Evolutionary conservation across 2,888 invertebrate genomes (phyloP).

Genomic region (Rhimphoctona megacephalus): DNA sequence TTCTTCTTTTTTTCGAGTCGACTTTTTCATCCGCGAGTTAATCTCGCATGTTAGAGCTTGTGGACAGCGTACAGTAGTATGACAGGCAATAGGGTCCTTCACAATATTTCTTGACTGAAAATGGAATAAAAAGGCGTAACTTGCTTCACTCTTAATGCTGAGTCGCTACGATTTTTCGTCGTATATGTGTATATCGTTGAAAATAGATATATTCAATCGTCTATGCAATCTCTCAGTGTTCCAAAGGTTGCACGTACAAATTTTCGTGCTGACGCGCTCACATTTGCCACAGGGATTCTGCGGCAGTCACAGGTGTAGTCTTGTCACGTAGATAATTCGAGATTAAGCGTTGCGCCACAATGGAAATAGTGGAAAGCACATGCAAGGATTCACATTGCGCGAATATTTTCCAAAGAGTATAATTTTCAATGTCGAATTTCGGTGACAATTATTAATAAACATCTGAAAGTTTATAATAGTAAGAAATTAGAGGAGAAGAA

Average conservation of each 20-base stretch:
- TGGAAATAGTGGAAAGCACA: conserved; percentile 30
- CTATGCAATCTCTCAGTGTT: conserved; percentile 7
- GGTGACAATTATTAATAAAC: too few relatives aligned
- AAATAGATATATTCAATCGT: conserved; percentile 32
- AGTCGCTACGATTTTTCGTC: background rate
- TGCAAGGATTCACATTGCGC: background rate
- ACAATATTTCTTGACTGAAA: background rate
- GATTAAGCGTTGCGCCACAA: conserved; percentile 49
- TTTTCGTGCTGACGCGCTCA: conserved; percentile 45
- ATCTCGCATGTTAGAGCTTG: conserved; percentile 30
- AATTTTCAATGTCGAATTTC: background rate
- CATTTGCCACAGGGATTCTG: conserved; percentile 26
- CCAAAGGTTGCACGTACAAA: conserved; percentile 20
- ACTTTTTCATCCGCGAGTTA: conserved; percentile 33
- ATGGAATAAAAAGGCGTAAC: background rate
- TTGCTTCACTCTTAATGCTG: background rate
- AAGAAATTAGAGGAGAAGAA: background rate
- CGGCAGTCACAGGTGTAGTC: conserved; percentile 51
- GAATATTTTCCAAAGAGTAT: background rate
- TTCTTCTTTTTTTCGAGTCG: conserved; percentile 6
- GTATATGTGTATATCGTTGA: background rate
- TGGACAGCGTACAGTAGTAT: conserved; percentile 33
- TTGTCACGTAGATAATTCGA: conserved; percentile 47
- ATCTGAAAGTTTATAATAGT: background rate
- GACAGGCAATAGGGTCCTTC: background rate